Evolutionary conservation across 1,140 invertebrate genomes (phyloP), one percentile per base, ranked within the genome.

Genomic region (Drosophila punjabiensis): DNA sequence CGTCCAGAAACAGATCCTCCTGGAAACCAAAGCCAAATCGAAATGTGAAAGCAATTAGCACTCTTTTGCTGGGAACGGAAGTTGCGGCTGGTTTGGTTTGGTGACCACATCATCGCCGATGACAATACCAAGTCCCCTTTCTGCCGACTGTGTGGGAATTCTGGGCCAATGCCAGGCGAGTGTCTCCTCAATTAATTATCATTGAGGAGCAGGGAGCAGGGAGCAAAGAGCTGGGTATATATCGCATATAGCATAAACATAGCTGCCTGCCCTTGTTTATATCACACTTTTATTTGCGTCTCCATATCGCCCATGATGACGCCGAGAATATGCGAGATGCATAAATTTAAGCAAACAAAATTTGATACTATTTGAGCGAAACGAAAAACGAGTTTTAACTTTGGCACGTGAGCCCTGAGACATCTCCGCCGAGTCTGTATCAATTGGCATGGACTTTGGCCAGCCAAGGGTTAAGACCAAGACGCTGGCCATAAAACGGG

Each of bases 1-100:
- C 91, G 66, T 92, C 88, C 61, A 86, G 75, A 86, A 92, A 92
- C 39, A 82, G 65, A 81, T 86, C 80, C 85, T 92, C 91, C 91
- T 92, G 79, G 73, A 81, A 92, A 81, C 60, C 32, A 62, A 65
- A 52, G 53, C 24, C 37, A 20, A 64, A 60, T 47, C 69, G 53
- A 55, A 79, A 78, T 45, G 32, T 62, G 41, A 59, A 69, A 45
- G 35, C 64, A 78, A 58, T 62, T 69, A 78, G 56, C 30, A 14
- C 16, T 32, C 13, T 24, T 16, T 32, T 10, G 65, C 28, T 74
- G 74, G 55, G 75, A 77, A 78, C 56, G 64, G 75, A 78, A 69
- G 30, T 77, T 58, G 55, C 39, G 56, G 67, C 28, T 24, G 39
- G n/a, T 5, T 32, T 53, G n/a, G n/a, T n/a, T 4, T 24, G 24